Base-by-base conservation (phyloP, 2,113 vertebrate genomes). In the Aplodontia rufa region DNA sequence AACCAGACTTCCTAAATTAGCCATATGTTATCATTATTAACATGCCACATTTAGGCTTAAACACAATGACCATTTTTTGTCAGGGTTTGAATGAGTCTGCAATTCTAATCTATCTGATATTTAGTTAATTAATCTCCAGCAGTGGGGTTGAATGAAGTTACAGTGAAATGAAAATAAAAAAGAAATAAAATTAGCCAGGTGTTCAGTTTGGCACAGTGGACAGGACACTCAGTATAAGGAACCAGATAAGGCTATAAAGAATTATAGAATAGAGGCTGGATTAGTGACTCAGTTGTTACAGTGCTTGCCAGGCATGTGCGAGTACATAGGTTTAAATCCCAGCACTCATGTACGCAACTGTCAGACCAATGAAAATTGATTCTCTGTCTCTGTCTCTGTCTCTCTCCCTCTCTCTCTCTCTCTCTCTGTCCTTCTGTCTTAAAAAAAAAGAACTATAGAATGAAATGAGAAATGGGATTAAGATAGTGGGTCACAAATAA, bases 151-250 rank as follows among this genome's bases (percentile, higher is more conserved):
- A 97, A 83, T 96, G 96, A 98, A 97, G 83, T 96, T 97, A 74
- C 94, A 96, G 42, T 96, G 62, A 96, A 97, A 64, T 96, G 94
- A 97, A 95, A 98, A 97, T 97, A 86, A 82, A 97, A 96, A 94
- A 68, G 97, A 97, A 93, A 81, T 90, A 87, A 97, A 97, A 49
- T 87, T 94, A 98, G 95, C 47, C 0, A 95, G 87, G 93, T 96
- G 84, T 90, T 92, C 75, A 93, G 74, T 80, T 97, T 96, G 78
- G 17, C 64, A 97, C 84, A 90, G 0, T 87, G 76, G 81, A 40
- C 92, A 95, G 87, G 22, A 62, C 75, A 93, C 13, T 91, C 72
- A 92, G 55, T 74, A 64, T 94, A 97, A 92, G 85, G 42, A 95
- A 91, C 26, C 12, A 95, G 80, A 83, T 17, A 86, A 92, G 26